Evolutionary conservation across 2,888 invertebrate species (phyloP), one percentile per base, ranked within the genome.

Genomic region (Erebia aethiops): DNA sequence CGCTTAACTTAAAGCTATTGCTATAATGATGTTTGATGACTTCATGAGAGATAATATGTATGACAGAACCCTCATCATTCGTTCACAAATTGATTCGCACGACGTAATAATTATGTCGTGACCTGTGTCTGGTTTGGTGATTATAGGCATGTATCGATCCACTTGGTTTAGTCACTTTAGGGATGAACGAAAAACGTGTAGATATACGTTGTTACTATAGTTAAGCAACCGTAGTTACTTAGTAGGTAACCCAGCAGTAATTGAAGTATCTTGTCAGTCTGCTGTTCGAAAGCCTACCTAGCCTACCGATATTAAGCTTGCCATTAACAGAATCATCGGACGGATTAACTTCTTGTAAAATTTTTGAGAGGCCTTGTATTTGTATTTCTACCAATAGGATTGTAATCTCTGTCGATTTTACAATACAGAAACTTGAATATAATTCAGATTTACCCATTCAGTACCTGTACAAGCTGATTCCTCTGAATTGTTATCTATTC

Each of bases 141-240:
- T n/a, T 16, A 8, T 52, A 52, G 16, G 83, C 82, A 86, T 86
- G 84, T 91, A 92, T 92, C 83, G 92, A 92, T 91, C 91, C 86
- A 82, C 75, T 83, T 80, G 82, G 80, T 78, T 79, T 82, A 85
- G 87, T 87, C 87, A 86, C 57, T 52, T 51, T 18, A 52, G 26
- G 16, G 16, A 51, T 67, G 10, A 51, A 46, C 7, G 43, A 66
- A 16, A 16, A 49, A 67, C n/a, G 14, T 58, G 11, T 56, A 7
- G 5, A 49, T 49, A 49, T 49, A 52, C 8, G 9, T 52, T 16
- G 16, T 52, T 16, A 9, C 52, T 16, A n/a, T n/a, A n/a, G 2
- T 9, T 9, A 16, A 16, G n/a, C 8, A 52, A 52, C 8, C 7
- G n/a, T n/a, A n/a, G n/a, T 16, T 49, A 7, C 0, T 35, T 35